A percentile compares a stretch with the other conserved stretches of the same genome.
Conservation (phyloP, 2,888 invertebrate species). For the Capitulum mitella region DNA sequence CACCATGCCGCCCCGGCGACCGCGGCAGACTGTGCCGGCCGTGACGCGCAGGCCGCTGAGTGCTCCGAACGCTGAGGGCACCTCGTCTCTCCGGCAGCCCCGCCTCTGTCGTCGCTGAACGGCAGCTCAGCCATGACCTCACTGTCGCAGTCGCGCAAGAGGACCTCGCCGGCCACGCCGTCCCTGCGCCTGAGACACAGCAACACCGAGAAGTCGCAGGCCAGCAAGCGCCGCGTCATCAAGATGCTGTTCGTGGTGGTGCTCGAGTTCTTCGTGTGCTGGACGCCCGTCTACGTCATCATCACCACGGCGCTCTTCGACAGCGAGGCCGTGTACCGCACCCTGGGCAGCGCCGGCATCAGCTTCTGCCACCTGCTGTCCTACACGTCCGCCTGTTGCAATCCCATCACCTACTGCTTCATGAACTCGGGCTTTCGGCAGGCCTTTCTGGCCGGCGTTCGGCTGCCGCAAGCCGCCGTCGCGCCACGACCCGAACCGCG, state of each 20-base stretch:
- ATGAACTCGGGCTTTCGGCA: conserved; percentile 60
- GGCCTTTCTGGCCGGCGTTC: conserved; percentile 54
- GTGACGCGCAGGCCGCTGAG: too few species aligned
- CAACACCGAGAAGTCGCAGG: conserved; percentile 46
- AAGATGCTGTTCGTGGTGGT: conserved; percentile 62
- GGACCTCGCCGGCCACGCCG: neutral
- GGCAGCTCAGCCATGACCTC: neutral
- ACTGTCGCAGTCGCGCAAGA: neutral
- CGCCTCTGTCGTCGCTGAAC: neutral
- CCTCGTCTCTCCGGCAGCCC: neutral
- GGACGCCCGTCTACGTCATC: conserved; percentile 58
- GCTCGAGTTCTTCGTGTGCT: conserved; percentile 62
- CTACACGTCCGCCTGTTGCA: conserved; percentile 57
- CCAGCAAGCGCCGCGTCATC: conserved; percentile 49
- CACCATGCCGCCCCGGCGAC: too few species aligned
- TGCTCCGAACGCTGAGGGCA: neutral
- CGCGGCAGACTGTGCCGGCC: too few species aligned
- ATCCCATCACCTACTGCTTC: conserved; percentile 63
- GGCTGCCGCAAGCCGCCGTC: conserved; percentile 44
- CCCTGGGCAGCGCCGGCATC: conserved; percentile 49
- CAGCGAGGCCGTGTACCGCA: conserved; percentile 47
- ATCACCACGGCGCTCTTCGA: conserved; percentile 54
- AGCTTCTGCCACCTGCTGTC: conserved; percentile 53
- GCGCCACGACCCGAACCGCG: neutral
- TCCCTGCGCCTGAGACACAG: conserved; percentile 43